Conservation (phyloP, 2,113 vertebrate genomes). For the Paracyprichromis sp. region DNA sequence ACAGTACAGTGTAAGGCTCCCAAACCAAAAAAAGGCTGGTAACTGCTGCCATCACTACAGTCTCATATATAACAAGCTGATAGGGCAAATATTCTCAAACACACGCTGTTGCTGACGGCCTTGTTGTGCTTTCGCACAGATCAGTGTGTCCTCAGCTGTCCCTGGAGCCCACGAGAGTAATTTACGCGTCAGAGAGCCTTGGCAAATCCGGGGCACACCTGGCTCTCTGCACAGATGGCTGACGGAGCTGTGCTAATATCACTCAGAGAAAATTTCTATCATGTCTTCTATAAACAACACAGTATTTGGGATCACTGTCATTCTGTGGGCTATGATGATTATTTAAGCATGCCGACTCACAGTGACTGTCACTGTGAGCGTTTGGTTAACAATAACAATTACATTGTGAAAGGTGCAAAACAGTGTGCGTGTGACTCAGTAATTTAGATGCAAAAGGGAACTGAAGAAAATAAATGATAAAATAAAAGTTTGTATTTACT, state of each 20-base stretch:
- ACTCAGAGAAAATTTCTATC: neutral
- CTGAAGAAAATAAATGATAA: neutral
- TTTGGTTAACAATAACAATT: neutral
- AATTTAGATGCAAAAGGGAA: neutral
- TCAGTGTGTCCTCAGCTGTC: conserved; percentile 3
- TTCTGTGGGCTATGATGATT: neutral
- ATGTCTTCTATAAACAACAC: neutral
- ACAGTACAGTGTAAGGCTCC: neutral
- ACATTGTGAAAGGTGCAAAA: neutral
- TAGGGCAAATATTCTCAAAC: neutral
- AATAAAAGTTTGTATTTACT: neutral
- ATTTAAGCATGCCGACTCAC: neutral
- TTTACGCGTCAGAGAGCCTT: neutral
- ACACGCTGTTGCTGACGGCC: neutral
- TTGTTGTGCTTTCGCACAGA: neutral
- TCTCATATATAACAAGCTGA: neutral
- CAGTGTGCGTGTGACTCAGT: neutral
- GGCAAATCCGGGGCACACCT: neutral
- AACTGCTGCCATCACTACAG: neutral
- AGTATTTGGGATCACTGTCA: neutral
- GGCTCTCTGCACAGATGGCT: neutral
- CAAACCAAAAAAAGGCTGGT: neutral
- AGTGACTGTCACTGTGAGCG: neutral
- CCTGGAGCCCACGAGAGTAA: neutral
- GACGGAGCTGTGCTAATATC: neutral